These are phyloP conservation scores for Trematocara macrostoma DNA, from an alignment of 2,113 vertebrate species.

Conservation along the genomic window DNA sequence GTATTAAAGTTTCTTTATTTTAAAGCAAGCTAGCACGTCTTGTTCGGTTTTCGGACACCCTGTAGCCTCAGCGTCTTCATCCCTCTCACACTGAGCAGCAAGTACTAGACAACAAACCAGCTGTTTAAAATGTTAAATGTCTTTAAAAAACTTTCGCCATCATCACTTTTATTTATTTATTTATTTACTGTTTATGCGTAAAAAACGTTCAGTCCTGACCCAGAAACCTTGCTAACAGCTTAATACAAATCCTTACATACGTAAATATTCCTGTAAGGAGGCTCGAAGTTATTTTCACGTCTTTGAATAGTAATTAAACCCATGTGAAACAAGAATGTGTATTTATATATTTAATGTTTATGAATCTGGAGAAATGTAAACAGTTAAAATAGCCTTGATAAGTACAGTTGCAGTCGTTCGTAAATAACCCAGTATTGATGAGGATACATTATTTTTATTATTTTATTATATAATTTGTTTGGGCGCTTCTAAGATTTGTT, in stretches of 20 bases:
- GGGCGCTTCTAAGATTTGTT: not conserved
- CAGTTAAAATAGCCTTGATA: not conserved
- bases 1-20: not conserved
- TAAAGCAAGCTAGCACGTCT: not conserved
- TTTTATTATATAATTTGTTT: not conserved
- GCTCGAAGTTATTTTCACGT: rapidly evolving
- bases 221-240: not conserved
- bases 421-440: not conserved
- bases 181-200: not conserved
- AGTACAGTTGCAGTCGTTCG: not conserved
- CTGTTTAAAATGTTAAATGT: not conserved
- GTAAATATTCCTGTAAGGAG: not conserved
- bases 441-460: not conserved
- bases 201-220: not conserved
- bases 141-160: not conserved
- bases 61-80: not conserved
- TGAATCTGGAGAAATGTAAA: not conserved
- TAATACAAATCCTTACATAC: not conserved
- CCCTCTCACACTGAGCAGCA: not conserved
- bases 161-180: not conserved
- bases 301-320: not conserved
- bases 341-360: not conserved
- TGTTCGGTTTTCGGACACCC: conserved; percentile 8
- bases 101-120: not conserved
- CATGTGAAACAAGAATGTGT: not conserved